Evolutionary conservation across 2,797 vertebrate species (phyloP).

Genomic region (Champsocephalus gunnari): DNA sequence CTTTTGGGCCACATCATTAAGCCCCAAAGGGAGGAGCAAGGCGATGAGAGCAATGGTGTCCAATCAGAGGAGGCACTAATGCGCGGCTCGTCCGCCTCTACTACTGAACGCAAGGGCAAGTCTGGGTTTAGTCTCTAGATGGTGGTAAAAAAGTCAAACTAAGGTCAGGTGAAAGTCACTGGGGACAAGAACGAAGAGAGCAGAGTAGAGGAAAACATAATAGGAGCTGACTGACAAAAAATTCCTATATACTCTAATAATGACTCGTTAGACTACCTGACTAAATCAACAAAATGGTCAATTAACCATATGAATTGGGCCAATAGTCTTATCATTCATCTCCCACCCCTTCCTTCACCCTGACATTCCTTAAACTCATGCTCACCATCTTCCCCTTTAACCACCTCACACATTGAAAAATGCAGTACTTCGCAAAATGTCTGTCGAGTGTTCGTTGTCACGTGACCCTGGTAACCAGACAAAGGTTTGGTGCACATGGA

Average conservation of each 20-base stretch:
- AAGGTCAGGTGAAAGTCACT: constrained; percentile 41
- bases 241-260: constrained; percentile 41
- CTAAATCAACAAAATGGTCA: constrained; percentile 38
- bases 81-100: constrained; percentile 79
- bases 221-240: constrained; percentile 34
- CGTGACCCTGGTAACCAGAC: constrained; percentile 49
- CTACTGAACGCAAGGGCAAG: constrained; percentile 89
- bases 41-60: constrained; percentile 94
- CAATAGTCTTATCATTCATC: constrained; percentile 28
- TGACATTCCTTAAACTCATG: constrained; percentile 45
- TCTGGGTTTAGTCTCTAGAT: constrained; percentile 87
- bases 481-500: constrained; percentile 52
- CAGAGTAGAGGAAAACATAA: constrained; percentile 45
- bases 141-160: constrained; percentile 34
- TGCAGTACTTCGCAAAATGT: constrained; percentile 32
- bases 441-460: constrained; percentile 38
- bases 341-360: constrained; percentile 19
- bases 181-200: constrained; percentile 44
- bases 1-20: constrained; percentile 96
- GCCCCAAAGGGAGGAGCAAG: constrained; percentile 87
- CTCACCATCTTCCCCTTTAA: constrained; percentile 19
- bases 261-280: constrained; percentile 8
- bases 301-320: constrained; percentile 42
- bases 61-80: constrained; percentile 88
- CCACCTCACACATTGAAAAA: constrained; percentile 30